phyloP scores from a whole-genome alignment of 2,888 invertebrate species.

The Latrodectus hesperus region DNA sequence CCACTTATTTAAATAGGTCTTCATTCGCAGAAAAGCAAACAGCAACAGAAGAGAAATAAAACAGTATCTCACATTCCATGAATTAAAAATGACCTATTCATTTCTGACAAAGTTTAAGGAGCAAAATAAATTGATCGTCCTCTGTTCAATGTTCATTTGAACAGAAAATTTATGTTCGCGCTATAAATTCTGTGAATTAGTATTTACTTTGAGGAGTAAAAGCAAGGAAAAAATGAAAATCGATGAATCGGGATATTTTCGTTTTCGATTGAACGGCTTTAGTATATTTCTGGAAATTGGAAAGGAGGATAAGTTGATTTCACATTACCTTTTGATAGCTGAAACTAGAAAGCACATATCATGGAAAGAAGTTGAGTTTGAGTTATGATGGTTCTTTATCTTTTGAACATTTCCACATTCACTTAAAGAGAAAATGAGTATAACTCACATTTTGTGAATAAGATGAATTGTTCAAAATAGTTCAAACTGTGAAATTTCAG shows the following conservation, averaged over 20 bases:
- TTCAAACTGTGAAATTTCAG: too few relatives aligned
- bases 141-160: neutral
- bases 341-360: neutral
- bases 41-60: too few relatives aligned
- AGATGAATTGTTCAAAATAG: too few relatives aligned
- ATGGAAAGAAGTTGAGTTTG: neutral
- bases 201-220: neutral
- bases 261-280: conserved; percentile 1
- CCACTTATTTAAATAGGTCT: too few relatives aligned
- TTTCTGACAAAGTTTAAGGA: neutral
- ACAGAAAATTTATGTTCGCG: neutral
- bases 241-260: neutral
- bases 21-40: too few relatives aligned
- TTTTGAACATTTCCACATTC: too few relatives aligned
- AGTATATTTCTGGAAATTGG: neutral
- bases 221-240: neutral
- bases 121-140: neutral
- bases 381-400: neutral
- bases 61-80: too few relatives aligned
- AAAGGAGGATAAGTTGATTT: neutral
- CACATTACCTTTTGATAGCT: neutral
- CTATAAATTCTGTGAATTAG: conserved; percentile 3
- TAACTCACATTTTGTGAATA: too few relatives aligned
- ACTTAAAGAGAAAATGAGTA: too few relatives aligned
- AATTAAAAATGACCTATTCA: neutral